These are phyloP conservation scores for Galagoides demidoff DNA, from an alignment of 2,797 vertebrate species.

Conservation along the genomic window DNA sequence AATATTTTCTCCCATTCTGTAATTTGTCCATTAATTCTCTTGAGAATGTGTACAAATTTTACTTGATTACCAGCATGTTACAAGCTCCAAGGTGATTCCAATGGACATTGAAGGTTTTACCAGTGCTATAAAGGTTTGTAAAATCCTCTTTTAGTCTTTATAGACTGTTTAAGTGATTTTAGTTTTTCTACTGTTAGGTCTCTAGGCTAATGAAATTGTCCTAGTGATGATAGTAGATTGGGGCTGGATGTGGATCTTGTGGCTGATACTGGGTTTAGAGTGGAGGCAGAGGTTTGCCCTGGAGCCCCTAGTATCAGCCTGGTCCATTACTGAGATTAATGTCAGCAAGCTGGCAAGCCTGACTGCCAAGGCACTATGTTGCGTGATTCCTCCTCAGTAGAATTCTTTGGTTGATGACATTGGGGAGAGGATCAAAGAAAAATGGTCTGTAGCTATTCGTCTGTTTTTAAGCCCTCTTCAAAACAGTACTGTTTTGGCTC, in stretches of 20 bases:
- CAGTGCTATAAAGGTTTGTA: neutral
- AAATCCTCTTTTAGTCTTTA: neutral
- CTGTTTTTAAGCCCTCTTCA: neutral
- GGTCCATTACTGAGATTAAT: neutral
- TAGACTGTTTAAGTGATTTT: neutral
- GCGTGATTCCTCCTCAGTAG: neutral
- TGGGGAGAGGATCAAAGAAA: neutral
- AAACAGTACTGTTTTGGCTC: neutral
- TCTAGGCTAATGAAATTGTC: neutral
- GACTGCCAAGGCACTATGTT: neutral
- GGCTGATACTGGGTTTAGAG: neutral
- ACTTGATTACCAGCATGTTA: neutral
- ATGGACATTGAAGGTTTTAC: neutral
- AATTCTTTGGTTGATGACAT: neutral
- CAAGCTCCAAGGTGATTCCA: neutral
- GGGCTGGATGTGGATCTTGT: neutral
- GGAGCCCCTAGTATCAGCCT: neutral
- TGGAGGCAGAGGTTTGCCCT: neutral
- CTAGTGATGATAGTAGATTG: neutral
- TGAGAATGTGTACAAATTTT: neutral
- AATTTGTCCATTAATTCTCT: neutral
- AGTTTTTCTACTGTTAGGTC: neutral
- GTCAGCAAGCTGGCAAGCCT: neutral
- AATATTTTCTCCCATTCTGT: neutral
- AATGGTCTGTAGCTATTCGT: neutral